These are phyloP conservation scores for Diceros bicornis DNA, from an alignment of 2,797 vertebrate genomes.

Conservation along the genomic window DNA sequence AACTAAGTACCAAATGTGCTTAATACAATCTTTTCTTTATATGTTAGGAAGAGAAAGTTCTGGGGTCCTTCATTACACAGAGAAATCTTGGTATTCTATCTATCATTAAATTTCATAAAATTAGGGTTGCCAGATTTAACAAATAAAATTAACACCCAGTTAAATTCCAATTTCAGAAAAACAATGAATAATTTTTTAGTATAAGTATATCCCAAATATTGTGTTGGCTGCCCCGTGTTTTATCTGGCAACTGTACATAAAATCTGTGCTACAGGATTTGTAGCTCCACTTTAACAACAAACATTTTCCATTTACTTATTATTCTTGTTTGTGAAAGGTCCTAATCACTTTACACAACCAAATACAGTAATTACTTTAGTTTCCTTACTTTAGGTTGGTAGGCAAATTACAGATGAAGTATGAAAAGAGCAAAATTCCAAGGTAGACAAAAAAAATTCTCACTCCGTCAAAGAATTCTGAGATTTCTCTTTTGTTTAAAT, in stretches of 20 bases:
- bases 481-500: background rate
- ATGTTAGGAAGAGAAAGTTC: background rate
- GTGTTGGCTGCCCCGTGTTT: background rate
- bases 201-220: conserved; percentile 6
- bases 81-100: background rate
- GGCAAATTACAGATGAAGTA: background rate
- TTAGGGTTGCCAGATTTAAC: conserved; percentile 3
- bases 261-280: background rate
- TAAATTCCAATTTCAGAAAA: conserved; percentile 38
- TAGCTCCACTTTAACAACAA: background rate
- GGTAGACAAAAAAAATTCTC: background rate
- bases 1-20: background rate
- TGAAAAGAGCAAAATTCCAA: conserved; percentile 42
- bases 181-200: background rate
- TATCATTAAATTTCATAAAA: conserved; percentile 20
- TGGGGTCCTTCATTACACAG: background rate
- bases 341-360: background rate
- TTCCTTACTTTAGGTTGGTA: background rate
- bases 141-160: background rate
- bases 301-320: background rate
- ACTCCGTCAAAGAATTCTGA: background rate
- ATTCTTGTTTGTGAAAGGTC: background rate
- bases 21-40: background rate
- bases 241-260: background rate
- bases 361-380: background rate